Evolutionary conservation across 2,888 invertebrate genomes (phyloP), one percentile per base, ranked within the genome.

Genomic region (Netelia fuscicornis): DNA sequence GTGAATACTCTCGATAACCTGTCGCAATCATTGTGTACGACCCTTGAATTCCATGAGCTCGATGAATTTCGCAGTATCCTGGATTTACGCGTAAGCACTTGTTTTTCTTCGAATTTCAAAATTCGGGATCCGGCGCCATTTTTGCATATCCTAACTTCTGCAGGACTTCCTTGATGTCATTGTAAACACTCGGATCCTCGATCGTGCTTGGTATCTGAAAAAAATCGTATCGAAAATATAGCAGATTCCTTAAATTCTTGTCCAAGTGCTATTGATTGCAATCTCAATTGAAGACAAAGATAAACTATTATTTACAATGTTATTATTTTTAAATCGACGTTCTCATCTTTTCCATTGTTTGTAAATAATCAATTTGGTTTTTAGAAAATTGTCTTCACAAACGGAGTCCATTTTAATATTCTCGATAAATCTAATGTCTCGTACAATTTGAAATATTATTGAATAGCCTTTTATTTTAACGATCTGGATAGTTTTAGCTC

Each of bases 151-250:
- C 97, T 84, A 96, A 94, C 90, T 96, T 96, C 91, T 97, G 97
- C 83, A 98, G 94, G 0, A 96, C 97, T 11, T 94, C 93, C 91
- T 97, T 97, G 88, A 98, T 97, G 91, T 97, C 97, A 9, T 94
- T 95, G 91, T 97, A 98, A 9, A 98, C 97, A 54, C 95, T 95
- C 5, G 97, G 96, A 94, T 98, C 98, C 93, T 98, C 98, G 86
- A 98, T 97, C 9, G 98, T 98, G 2, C 97, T 96, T 72, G 98
- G 95, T 90, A 96, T 96, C 96, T 96, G 93, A 60, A 94, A 93
- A 58, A 58, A 3, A 48, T 48, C 11, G 3, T 13, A 48, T 48
- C 48, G 44, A 65, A 10, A n/a, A 68, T 13, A 13, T 13, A 1
- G 48, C 13, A 58, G 10, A 10, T 3, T 54, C 54, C 9, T 17